phyloP scores from a whole-genome alignment of 2,888 invertebrate species.

The Cenopis cana region DNA sequence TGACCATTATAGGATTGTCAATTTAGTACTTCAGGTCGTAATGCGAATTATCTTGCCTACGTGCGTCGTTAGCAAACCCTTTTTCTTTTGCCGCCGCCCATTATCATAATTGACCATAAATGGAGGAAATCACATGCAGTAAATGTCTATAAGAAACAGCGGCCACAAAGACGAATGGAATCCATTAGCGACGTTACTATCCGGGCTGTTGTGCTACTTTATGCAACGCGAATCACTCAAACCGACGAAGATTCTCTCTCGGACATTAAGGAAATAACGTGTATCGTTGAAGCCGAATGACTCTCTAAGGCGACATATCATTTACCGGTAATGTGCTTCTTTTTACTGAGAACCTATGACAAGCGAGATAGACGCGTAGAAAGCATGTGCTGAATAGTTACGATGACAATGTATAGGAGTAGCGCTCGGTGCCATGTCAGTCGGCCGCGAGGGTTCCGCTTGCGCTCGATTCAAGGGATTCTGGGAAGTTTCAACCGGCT shows the following conservation, averaged over 20 bases:
- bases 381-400: constrained; percentile 43
- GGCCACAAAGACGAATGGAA: constrained; percentile 51
- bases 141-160: constrained; percentile 57
- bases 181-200: constrained; percentile 46
- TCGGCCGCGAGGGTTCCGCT: constrained; percentile 73
- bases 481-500: constrained; percentile 59
- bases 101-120: constrained; percentile 65
- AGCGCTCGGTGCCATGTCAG: constrained; percentile 65
- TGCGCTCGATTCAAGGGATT: constrained; percentile 68
- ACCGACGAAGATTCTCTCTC: constrained; percentile 45
- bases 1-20: constrained; percentile 25
- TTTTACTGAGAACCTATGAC: constrained; percentile 25
- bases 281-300: constrained; percentile 20
- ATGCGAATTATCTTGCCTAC: constrained; percentile 50
- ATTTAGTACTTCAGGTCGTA: constrained; percentile 38
- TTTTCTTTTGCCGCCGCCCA: constrained; percentile 58
- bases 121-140: constrained; percentile 63
- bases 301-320: constrained; percentile 40
- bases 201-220: constrained; percentile 46
- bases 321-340: constrained; percentile 39
- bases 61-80: constrained; percentile 58
- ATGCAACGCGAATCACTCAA: constrained; percentile 42
- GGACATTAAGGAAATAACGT: constrained; percentile 43
- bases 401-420: constrained; percentile 41
- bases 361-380: constrained; percentile 34